These are phyloP conservation scores for Drosophila baimaii DNA, from an alignment of 1,140 invertebrate genomes.

Conservation along the genomic window DNA sequence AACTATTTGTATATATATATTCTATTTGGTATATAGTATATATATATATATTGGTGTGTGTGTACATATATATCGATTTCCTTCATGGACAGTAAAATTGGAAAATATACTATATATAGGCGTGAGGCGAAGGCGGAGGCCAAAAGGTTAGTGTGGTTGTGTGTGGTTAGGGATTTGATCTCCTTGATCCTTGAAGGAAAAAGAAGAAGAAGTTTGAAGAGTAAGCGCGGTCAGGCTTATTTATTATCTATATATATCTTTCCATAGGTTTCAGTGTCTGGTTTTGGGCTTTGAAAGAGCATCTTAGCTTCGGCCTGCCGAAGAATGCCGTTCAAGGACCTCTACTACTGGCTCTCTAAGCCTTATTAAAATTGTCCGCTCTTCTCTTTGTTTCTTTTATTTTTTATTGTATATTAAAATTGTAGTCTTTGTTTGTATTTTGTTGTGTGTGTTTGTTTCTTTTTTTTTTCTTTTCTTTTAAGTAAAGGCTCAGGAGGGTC, in stretches of 20 bases:
- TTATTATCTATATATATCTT: conserved; percentile 27
- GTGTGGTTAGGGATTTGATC: too few species aligned
- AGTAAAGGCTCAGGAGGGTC: conserved; percentile 52
- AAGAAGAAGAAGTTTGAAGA: conserved; percentile 17
- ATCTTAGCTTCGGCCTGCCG: conserved; percentile 73
- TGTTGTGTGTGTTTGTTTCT: conserved; percentile 14
- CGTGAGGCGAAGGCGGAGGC: conserved; percentile 1
- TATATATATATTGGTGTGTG: conserved; percentile 31
- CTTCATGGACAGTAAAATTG: conserved; percentile 68
- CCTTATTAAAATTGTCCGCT: conserved; percentile 25
- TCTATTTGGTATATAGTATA: conserved; percentile 53
- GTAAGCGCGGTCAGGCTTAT: conserved; percentile 33
- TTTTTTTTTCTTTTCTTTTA: conserved; percentile 6
- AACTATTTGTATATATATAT: conserved; percentile 52
- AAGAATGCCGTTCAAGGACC: conserved; percentile 56
- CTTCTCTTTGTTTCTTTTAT: not conserved
- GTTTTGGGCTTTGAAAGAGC: conserved; percentile 42
- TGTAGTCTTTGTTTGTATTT: conserved; percentile 54
- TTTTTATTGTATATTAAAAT: conserved; percentile 50
- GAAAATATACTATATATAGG: conserved; percentile 47
- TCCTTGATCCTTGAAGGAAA: conserved; percentile 10
- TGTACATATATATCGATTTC: conserved; percentile 35
- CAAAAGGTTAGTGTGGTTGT: not conserved
- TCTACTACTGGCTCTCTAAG: not conserved
- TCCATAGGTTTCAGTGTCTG: conserved; percentile 18